Base-by-base conservation (phyloP, 2,888 invertebrate genomes). In the Globia sparganii region DNA sequence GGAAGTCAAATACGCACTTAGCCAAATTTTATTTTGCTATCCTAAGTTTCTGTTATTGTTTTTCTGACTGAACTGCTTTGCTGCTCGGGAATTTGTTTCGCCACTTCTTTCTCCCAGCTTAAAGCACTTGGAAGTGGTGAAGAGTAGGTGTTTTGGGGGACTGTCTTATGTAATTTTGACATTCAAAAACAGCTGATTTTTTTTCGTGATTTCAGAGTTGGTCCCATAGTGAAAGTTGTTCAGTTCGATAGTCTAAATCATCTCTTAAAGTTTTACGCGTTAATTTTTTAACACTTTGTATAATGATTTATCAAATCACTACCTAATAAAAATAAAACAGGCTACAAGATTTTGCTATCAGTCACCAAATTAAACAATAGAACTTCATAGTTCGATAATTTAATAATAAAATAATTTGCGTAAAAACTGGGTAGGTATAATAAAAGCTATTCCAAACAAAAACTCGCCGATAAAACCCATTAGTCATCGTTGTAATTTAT, bases 401-500 rank as follows among this genome's bases (percentile, higher is more conserved):
- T 53, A 1, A 37, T 15, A 34, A 28, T 59, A 79, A 74, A 67
- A 56, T 68, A 66, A 34, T 49, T 80, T 34, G 31, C 56, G 15
- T 59, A 75, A 62, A 66, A 79, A 67, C n/a, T 61, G 15, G 37
- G 21, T 58, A 59, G 43, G 28, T 65, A n/a, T 49, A 79, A 81
- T 81, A 65, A 69, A 80, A 40, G 13, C 56, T 61, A 61, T 66
- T 46, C 43, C 53, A 53, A 70, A 61, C 59, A 70, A 76, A 73
- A 59, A 61, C 2, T n/a, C 56, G 28, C 28, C 68, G 49, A 53
- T 58, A 68, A 80, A 79, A 75, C 34, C 75, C 49, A 75, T 75
- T 70, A 81, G 37, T 80, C 80, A 80, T 67, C 59, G 18, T 76
- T 43, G 28, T 69, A 46, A 70, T n/a, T n/a, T n/a, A n/a, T 66